Evolutionary conservation across 2,797 vertebrate species (phyloP).

Genomic region (Crax fasciolata): DNA sequence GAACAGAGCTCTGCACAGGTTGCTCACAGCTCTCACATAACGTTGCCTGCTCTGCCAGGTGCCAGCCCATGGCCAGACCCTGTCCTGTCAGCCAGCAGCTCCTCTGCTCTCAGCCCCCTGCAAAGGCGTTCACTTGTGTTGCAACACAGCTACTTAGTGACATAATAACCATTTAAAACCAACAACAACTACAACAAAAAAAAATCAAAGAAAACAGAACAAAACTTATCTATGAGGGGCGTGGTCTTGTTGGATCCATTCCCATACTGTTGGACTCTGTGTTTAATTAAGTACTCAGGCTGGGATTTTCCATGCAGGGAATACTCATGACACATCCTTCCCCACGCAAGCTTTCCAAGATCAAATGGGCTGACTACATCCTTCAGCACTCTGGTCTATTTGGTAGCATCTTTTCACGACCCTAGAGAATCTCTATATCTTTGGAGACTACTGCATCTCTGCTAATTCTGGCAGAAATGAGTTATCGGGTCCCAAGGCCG

Average conservation of each 20-base stretch:
- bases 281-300: not conserved
- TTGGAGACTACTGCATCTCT: not conserved
- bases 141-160: not conserved
- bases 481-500: not conserved
- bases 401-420: not conserved
- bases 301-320: not conserved
- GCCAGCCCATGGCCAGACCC: not conserved
- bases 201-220: not conserved
- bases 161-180: not conserved
- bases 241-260: accelerated
- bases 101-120: not conserved
- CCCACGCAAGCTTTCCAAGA: not conserved
- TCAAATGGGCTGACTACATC: not conserved
- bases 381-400: not conserved
- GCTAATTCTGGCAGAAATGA: not conserved
- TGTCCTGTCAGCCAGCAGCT: accelerated
- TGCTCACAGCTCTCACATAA: not conserved
- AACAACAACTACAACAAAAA: not conserved
- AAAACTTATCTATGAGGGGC: not conserved
- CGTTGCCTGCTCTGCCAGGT: not conserved
- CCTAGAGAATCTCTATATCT: not conserved
- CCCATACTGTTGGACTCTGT: not conserved
- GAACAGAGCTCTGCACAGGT: not conserved
- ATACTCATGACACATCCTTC: not conserved
- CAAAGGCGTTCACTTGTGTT: not conserved